Evolutionary conservation across 2,888 invertebrate species (phyloP).

Genomic region (Pristionchus maxplancki): DNA sequence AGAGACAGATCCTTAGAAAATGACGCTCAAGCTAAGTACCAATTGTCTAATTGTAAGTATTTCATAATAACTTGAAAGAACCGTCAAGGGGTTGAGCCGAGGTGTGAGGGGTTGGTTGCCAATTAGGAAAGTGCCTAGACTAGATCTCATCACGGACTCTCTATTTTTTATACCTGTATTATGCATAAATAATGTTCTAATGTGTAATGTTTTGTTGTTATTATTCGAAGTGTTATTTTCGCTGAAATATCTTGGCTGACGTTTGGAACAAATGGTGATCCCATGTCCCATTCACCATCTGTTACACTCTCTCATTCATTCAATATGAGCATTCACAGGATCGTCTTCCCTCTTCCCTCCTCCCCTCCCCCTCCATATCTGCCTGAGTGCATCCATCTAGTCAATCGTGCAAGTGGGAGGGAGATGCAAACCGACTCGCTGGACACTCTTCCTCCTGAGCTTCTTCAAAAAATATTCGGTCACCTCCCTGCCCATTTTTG

Average conservation of each 20-base stretch:
- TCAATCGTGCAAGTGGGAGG: neutral
- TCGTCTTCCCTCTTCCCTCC: neutral
- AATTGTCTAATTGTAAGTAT: no score
- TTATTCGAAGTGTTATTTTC: neutral
- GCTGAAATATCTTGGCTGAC: neutral
- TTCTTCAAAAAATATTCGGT: constrained; percentile 21
- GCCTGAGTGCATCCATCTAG: constrained; percentile 5
- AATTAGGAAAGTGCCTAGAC: no score
- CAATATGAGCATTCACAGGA: neutral
- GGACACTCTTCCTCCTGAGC: constrained; percentile 35
- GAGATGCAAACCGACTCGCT: constrained; percentile 12
- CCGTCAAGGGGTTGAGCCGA: no score
- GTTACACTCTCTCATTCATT: constrained; percentile 44
- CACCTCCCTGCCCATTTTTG: constrained; percentile 29
- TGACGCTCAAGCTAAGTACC: no score
- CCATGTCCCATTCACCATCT: constrained; percentile 39
- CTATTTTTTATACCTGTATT: neutral
- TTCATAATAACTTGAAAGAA: no score
- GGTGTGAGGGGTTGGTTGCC: no score
- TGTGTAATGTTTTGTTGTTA: neutral
- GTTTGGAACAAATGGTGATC: neutral
- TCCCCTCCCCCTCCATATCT: constrained; percentile 10
- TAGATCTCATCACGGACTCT: neutral
- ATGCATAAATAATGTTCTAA: neutral
- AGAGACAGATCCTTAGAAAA: no score